Percentiles rank a stretch among this genome's conserved stretches.
phyloP scores from a whole-genome alignment of 1,140 invertebrate genomes.

The Leptinotarsa undecemlineata region DNA sequence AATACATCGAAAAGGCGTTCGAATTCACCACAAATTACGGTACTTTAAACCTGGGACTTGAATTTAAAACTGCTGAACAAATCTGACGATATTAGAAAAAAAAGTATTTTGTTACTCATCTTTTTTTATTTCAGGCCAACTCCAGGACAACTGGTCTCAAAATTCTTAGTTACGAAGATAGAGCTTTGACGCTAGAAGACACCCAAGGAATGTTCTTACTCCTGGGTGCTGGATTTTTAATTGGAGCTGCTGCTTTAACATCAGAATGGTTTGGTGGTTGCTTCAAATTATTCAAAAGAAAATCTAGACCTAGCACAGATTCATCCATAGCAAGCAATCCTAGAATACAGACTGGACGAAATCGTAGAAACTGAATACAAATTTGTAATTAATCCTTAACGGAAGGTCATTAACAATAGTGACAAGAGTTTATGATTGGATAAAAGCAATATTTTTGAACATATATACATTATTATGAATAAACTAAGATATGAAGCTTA shows the following conservation, averaged over 20 bases:
- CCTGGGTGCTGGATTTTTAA: constrained; percentile 66
- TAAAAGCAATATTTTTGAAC: neutral
- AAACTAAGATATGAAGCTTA: neutral
- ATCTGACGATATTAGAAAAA: no score
- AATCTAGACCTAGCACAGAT: constrained; percentile 24
- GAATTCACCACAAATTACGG: no score
- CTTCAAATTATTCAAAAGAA: constrained; percentile 58
- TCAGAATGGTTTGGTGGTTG: constrained; percentile 70
- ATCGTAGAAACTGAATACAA: neutral
- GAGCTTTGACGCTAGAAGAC: constrained; percentile 71
- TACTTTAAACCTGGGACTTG: no score
- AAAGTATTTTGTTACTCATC: no score
- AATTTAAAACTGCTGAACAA: no score
- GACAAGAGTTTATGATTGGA: neutral
- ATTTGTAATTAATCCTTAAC: neutral
- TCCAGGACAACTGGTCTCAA: constrained; percentile 32
- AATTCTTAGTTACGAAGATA: constrained; percentile 62
- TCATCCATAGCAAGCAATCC: constrained; percentile 43
- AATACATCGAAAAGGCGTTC: no score
- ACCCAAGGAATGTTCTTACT: constrained; percentile 79
- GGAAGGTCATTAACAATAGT: neutral
- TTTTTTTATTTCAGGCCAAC: constrained; percentile 44
- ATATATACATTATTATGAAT: neutral
- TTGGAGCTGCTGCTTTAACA: constrained; percentile 61
- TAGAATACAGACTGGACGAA: constrained; percentile 39